Conservation (phyloP, 2,113 vertebrate genomes). For the Acrocephalus kingi region DNA sequence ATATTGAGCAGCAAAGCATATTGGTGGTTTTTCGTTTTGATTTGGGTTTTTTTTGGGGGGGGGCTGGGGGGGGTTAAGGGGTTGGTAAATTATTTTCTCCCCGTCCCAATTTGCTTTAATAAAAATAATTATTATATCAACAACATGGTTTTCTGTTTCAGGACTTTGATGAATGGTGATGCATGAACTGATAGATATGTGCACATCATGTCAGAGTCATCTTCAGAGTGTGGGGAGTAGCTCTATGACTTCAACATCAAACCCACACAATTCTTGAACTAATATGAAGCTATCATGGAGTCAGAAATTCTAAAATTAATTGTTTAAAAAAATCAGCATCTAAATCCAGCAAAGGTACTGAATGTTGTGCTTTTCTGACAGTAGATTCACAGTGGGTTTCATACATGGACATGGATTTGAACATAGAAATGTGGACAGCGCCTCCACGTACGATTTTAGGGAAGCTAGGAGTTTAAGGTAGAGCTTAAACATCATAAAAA, state of each 20-base stretch:
- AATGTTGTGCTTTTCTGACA: rapidly evolving
- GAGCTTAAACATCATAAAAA: neutral
- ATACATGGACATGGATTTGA: neutral
- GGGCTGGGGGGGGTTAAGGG: rapidly evolving
- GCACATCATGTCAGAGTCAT: neutral
- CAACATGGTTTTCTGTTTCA: neutral
- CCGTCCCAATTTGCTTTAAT: neutral
- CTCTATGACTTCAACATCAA: neutral
- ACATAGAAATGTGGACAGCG: neutral
- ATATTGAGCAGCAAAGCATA: neutral
- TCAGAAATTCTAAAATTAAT: neutral
- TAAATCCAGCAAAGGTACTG: neutral
- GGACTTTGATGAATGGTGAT: neutral
- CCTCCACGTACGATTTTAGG: neutral
- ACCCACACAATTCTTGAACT: neutral
- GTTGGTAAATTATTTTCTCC: neutral
- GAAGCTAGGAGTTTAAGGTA: neutral
- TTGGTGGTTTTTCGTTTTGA: neutral
- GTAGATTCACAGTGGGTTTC: neutral
- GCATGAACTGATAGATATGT: neutral
- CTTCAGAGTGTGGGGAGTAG: neutral
- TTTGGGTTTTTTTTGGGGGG: neutral
- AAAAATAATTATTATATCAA: neutral
- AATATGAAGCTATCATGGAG: neutral
- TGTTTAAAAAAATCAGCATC: neutral